Evolutionary conservation across 2,888 invertebrate species (phyloP), one percentile per base, ranked within the genome.

Genomic region (Barypeithes pellucidus): DNA sequence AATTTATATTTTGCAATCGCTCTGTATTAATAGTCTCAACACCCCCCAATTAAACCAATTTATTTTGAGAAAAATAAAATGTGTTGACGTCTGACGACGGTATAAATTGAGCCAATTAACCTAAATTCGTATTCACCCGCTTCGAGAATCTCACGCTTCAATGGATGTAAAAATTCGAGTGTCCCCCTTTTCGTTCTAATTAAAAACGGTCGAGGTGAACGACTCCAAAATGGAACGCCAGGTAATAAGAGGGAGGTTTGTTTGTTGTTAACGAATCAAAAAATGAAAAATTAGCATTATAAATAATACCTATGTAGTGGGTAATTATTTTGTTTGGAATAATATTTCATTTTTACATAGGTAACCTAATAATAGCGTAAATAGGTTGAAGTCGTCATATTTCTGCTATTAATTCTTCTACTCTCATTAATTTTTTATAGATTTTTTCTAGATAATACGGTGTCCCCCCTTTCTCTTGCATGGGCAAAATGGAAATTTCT

Each of bases 111-210:
- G 16, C 29, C 69, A 69, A 62, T 69, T 69, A 61, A 69, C 69
- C 69, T 12, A 69, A 62, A 62, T 62, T 67, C 24, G 45, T 22
- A 29, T 43, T 66, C 60, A 59, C 60, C 36, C 59, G 71, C 66
- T 47, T 45, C 29, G 60, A 71, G 45, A 67, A 67, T 59, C 39
- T 52, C 63, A 63, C 63, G 57, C 63, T 73, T 68, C 72, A 73
- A 67, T 73, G 29, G 67, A 73, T 67, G 67, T 63, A 57, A 73
- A 73, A 73, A 73, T 73, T 67, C 57, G 63, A 52, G 33, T 73
- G 72, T 24, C 29, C 72, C 72, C 67, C 61, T 62, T 72, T 73
- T 54, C 52, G 67, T 57, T 62, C 67, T 68, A 68, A 73, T 47
- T 63, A 63, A 63, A 63, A 47, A 33, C 16, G 18, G 16, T 12